Percentiles rank a stretch among this genome's conserved stretches.
Conservation (phyloP, 2,113 vertebrate genomes). For the Numenius arquata region DNA sequence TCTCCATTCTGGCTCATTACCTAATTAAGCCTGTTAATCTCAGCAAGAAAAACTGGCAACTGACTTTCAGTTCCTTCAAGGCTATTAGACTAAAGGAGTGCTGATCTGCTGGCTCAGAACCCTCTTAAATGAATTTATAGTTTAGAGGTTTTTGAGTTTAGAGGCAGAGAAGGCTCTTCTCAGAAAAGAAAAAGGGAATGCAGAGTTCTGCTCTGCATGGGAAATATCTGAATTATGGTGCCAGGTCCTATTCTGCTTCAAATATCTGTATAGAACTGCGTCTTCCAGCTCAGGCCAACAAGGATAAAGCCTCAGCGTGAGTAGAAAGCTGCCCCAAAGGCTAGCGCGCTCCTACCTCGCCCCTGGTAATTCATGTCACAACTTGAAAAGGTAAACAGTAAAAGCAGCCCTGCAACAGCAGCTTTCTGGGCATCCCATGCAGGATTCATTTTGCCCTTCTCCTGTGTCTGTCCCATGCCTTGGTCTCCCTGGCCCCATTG, state of each 20-base stretch:
- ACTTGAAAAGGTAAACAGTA: background rate
- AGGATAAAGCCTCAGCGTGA: too few species aligned
- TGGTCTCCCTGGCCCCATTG: background rate
- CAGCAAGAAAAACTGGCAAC: background rate
- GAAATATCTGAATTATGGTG: background rate
- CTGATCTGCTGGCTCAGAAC: background rate
- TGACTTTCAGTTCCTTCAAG: background rate
- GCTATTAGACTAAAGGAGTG: background rate
- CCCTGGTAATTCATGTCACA: background rate
- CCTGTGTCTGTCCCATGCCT: background rate
- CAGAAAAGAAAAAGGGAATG: background rate
- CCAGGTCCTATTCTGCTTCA: background rate
- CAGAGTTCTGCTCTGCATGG: background rate
- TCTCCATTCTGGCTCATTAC: background rate
- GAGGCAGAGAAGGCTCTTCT: background rate
- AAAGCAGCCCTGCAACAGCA: background rate
- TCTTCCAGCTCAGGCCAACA: background rate
- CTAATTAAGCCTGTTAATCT: background rate
- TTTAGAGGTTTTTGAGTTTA: too few species aligned
- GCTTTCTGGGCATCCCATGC: background rate
- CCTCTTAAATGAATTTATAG: background rate
- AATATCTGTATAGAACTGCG: too few species aligned
- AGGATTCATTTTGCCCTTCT: background rate
- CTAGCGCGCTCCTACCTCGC: rapidly evolving
- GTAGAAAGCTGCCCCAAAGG: background rate